phyloP scores from a whole-genome alignment of 2,888 invertebrate genomes.

The Synanthedon myopaeformis region DNA sequence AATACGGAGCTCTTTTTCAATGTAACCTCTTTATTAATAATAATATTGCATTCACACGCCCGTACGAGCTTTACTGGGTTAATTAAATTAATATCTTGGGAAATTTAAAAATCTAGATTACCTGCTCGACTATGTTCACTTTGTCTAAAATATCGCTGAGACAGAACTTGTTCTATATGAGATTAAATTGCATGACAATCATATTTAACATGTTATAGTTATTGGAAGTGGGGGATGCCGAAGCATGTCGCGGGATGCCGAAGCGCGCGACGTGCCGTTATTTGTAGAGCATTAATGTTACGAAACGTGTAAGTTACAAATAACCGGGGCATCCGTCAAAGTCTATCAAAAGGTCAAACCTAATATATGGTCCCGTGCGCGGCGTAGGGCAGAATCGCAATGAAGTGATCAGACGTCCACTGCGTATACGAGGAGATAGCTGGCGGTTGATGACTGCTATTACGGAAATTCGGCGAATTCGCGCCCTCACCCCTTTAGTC shows the following conservation, averaged over 20 bases:
- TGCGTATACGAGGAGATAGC: constrained; percentile 12
- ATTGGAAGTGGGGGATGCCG: too few relatives aligned
- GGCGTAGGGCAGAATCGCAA: constrained; percentile 20
- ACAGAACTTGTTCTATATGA: too few relatives aligned
- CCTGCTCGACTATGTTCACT: not conserved
- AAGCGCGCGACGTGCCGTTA: too few relatives aligned
- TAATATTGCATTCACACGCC: not conserved
- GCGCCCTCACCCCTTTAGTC: constrained; percentile 45
- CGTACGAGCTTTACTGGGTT: not conserved
- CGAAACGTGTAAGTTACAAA: too few relatives aligned
- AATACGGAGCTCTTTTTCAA: not conserved
- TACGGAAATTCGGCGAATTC: constrained; percentile 48
- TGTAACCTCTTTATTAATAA: not conserved
- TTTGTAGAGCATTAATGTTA: too few relatives aligned
- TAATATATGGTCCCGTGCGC: not conserved
- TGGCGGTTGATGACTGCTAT: constrained; percentile 41
- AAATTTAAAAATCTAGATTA: not conserved
- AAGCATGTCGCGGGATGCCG: too few relatives aligned
- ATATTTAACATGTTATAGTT: too few relatives aligned
- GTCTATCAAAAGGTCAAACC: not conserved
- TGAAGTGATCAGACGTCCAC: constrained; percentile 32
- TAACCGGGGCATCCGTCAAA: not conserved
- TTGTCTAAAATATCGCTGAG: not conserved
- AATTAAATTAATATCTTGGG: not conserved
- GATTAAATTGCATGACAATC: too few relatives aligned